Base-by-base conservation (phyloP, 1,140 invertebrate genomes). In the Calephelis virginiensis region DNA sequence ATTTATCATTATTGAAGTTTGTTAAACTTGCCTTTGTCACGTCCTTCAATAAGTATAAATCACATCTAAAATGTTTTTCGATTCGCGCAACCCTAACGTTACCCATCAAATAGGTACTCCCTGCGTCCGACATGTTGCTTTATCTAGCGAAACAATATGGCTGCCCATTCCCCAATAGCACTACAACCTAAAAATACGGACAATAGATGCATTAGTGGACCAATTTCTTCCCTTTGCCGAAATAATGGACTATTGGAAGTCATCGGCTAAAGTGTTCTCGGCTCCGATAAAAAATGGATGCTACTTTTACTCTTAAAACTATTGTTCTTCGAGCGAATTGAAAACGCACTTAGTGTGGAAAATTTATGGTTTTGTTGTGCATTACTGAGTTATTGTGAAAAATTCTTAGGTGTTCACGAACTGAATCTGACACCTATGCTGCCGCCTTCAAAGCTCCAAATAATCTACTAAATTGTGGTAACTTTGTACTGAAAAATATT, bases 211-310 rank as follows among this genome's bases (percentile, higher is more conserved):
- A 71, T 74, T 74, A 74, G 69, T 65, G 67, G 59, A 67, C 69
- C 69, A 71, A 71, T 71, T 74, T 71, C 67, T 66, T 66, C 59
- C 46, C 66, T 38, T 56, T 67, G 64, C 69, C 69, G 69, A 74
- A 74, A 74, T 74, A 74, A 71, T 74, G 72, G 69, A 74, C 66
- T 63, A 71, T 64, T 56, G 64, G 65, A 70, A 70, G 64, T 66
- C 69, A 67, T 67, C 56, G 64, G 56, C 50, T 66, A 66, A 62
- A 63, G 69, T 65, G 64, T 56, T 48, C 64, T 46, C 45, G 17
- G 37, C 9, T 10, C 17, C 56, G 38, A 66, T 61, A 48, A 61
- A 66, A 66, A 60, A 61, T 60, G 40, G 40, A 46, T 46, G 46
- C 61, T 17, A 62, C 37, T 45, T 46, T 46, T 63, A 47, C 43